A percentile compares a stretch with the other conserved stretches of the same genome.
Evolutionary conservation across 2,797 vertebrate genomes (phyloP).

Genomic region (Carduelis carduelis): DNA sequence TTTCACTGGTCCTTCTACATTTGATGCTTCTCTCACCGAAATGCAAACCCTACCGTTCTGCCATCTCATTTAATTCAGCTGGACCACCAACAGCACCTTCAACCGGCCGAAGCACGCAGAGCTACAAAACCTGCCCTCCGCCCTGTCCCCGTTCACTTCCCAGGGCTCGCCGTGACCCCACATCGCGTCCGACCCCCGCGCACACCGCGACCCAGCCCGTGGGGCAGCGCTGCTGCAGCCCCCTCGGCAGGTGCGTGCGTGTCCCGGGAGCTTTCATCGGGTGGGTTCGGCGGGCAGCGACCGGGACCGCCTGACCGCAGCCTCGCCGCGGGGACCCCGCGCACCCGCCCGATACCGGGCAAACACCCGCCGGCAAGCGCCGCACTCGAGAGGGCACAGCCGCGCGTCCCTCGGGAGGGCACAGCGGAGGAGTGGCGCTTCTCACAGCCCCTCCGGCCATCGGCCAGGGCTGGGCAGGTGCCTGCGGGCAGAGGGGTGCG

Average conservation of each 20-base stretch:
- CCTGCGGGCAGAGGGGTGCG: neutral
- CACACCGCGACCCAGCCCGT: fast-evolving
- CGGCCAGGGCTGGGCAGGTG: neutral
- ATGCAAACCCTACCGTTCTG: neutral
- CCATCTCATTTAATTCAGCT: neutral
- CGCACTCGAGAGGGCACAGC: fast-evolving
- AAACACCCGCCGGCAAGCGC: neutral
- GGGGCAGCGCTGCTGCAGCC: neutral
- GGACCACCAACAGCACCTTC: neutral
- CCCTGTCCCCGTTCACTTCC: neutral
- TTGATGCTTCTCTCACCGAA: neutral
- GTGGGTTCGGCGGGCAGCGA: fast-evolving
- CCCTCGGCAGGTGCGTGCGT: neutral
- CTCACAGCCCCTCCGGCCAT: neutral
- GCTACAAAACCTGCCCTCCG: neutral
- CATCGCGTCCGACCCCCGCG: neutral
- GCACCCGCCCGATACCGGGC: fast-evolving
- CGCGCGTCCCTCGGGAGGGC: too few species aligned
- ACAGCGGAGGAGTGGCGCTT: fast-evolving
- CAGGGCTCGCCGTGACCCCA: neutral
- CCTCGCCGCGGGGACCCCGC: neutral
- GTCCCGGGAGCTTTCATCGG: neutral
- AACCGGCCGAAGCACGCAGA: neutral
- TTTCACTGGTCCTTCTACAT: neutral
- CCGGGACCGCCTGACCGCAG: neutral